phyloP scores from a whole-genome alignment of 2,888 invertebrate species.

The Platycnemis pennipes region DNA sequence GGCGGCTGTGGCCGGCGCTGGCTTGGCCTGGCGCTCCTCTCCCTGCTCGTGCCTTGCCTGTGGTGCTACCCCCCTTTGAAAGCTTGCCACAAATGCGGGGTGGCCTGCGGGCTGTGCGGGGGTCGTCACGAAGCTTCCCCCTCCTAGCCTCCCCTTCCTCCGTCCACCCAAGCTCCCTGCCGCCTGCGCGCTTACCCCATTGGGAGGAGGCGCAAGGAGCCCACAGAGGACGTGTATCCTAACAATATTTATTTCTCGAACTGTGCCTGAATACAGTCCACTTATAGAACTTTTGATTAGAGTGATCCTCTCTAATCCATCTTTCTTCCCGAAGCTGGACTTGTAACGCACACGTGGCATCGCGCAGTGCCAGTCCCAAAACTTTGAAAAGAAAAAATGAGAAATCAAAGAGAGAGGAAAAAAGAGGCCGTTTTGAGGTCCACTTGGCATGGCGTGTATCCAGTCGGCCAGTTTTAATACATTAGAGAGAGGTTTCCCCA shows the following conservation, averaged over 20 bases:
- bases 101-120: constrained; percentile 90
- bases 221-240: constrained; percentile 54
- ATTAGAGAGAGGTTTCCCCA: neutral
- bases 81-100: constrained; percentile 91
- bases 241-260: constrained; percentile 66
- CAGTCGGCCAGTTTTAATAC: constrained; percentile 43
- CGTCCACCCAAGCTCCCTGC: constrained; percentile 66
- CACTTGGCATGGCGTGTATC: neutral
- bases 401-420: neutral
- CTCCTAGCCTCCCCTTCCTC: constrained; percentile 71
- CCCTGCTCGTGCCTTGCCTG: constrained; percentile 94
- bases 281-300: constrained; percentile 55
- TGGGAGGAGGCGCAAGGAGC: constrained; percentile 64
- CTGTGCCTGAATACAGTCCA: constrained; percentile 64
- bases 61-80: constrained; percentile 96
- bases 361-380: constrained; percentile 40
- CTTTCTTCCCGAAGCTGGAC: constrained; percentile 68
- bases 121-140: constrained; percentile 83
- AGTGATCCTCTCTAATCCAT: constrained; percentile 59
- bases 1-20: constrained; percentile 90
- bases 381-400: neutral
- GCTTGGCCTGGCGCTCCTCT: constrained; percentile 91
- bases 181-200: constrained; percentile 62
- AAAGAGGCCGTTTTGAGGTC: constrained; percentile 28
- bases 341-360: constrained; percentile 58